Conservation (phyloP, 2,888 invertebrate species). For the Meta bourneti region DNA sequence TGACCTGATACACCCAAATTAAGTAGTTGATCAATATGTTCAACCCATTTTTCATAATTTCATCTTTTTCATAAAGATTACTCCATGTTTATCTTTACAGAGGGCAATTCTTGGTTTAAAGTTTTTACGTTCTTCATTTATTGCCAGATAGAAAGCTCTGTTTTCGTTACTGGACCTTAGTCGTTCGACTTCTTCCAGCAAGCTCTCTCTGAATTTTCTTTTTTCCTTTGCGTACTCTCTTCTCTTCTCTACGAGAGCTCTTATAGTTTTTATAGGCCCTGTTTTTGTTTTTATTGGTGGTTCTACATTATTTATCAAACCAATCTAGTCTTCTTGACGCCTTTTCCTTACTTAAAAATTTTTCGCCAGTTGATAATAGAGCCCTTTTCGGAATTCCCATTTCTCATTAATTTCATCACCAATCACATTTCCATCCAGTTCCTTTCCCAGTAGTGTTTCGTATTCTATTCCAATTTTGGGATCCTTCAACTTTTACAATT, state of each 20-base stretch:
- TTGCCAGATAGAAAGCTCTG: background rate
- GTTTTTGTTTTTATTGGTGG: background rate
- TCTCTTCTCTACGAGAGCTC: background rate
- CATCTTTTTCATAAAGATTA: too few relatives aligned
- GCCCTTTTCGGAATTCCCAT: too few relatives aligned
- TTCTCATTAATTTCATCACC: too few relatives aligned
- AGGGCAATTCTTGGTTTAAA: background rate
- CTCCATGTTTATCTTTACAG: background rate
- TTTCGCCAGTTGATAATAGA: too few relatives aligned
- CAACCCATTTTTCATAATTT: background rate
- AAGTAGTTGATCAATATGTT: too few relatives aligned
- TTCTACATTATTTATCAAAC: background rate
- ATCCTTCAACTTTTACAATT: background rate
- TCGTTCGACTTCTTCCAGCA: too few relatives aligned
- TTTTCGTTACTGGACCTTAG: too few relatives aligned
- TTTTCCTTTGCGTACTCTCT: slow-evolving; percentile 6
- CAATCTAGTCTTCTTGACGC: too few relatives aligned
- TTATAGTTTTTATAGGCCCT: background rate
- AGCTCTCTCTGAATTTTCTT: background rate
- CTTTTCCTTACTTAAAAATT: too few relatives aligned
- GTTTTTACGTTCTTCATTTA: background rate
- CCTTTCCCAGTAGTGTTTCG: background rate
- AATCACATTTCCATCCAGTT: background rate
- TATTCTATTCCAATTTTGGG: background rate
- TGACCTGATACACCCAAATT: too few relatives aligned